Evolutionary conservation across 2,888 invertebrate genomes (phyloP), one percentile per base, ranked within the genome.

Genomic region (Cantharis rustica): DNA sequence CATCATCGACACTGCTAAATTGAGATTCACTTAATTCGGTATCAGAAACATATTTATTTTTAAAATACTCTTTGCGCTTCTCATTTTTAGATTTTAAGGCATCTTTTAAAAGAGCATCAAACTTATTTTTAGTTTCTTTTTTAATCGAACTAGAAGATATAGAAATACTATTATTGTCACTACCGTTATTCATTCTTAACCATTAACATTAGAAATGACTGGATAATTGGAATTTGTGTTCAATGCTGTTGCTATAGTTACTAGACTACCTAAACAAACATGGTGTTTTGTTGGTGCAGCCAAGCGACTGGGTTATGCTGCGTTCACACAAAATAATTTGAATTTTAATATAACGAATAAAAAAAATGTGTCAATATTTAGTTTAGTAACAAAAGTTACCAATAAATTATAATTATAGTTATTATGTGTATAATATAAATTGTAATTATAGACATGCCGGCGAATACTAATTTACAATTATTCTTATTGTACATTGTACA

Each of bases 71-170:
- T 61, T 69, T 75, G 16, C 71, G 13, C 9, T 72, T 72, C 13
- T 16, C 63, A 26, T 62, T 66, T 73, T 79, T 82, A 64, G 79
- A 80, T 68, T 79, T 78, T 17, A 84, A 79, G 1, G 85, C 85
- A 16, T 80, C 76, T 79, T 84, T 86, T 47, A 87, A 75, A 72
- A 86, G 79, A 9, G 83, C 81, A 47, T 86, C 85, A 79, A 87
- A 87, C 77, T 84, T 84, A 31, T 82, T 82, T 80, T 84, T 85
- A 11, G 87, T 86, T 82, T 86, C 85, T 64, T 81, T 80, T 72
- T 81, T 84, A 66, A 84, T 77, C 11, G 64, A 16, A 79, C 82
- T 83, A 61, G 73, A 64, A 62, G 75, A 66, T 23, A 66, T 23
- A 16, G 17, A 17, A 63, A 47, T 47, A 47, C 47, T 47, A 2